Percentiles rank a stretch among this genome's conserved stretches.
phyloP scores from a whole-genome alignment of 1,140 invertebrate genomes.

The Lepidurus apus region DNA sequence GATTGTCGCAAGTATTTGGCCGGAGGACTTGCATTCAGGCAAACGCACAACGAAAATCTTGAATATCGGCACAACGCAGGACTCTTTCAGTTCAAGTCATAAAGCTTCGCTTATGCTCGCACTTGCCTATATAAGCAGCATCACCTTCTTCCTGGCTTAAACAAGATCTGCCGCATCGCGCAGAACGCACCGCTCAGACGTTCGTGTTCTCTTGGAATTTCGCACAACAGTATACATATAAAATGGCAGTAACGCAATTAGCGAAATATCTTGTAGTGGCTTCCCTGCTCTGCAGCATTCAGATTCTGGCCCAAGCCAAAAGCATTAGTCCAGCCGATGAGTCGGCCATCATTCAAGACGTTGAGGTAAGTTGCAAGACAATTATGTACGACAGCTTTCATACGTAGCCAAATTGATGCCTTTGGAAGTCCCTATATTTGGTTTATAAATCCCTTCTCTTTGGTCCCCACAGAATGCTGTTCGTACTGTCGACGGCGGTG shows the following conservation, averaged over 20 bases:
- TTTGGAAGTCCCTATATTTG: no score
- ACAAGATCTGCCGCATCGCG: not conserved
- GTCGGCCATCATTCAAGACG: conserved; percentile 9
- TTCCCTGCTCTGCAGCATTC: not conserved
- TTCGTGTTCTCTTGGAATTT: not conserved
- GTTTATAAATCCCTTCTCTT: not conserved
- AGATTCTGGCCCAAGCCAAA: not conserved
- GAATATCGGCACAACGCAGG: conserved; percentile 13
- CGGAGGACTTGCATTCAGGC: not conserved
- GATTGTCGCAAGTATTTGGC: not conserved
- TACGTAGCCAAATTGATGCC: no score
- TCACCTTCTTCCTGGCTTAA: not conserved
- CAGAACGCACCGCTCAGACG: not conserved
- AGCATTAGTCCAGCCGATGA: not conserved
- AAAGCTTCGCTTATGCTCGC: not conserved
- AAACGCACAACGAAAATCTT: not conserved
- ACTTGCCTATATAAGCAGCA: conserved; percentile 3
- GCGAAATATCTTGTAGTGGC: not conserved
- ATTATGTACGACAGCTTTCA: not conserved
- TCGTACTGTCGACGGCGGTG: conserved; percentile 46
- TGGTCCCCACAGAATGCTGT: not conserved
- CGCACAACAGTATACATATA: not conserved
- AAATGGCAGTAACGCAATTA: not conserved
- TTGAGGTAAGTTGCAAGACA: not conserved
- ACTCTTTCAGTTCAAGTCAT: conserved; percentile 13